Evolutionary conservation across 2,797 vertebrate genomes (phyloP).

Genomic region (Lycodopsis pacificus): DNA sequence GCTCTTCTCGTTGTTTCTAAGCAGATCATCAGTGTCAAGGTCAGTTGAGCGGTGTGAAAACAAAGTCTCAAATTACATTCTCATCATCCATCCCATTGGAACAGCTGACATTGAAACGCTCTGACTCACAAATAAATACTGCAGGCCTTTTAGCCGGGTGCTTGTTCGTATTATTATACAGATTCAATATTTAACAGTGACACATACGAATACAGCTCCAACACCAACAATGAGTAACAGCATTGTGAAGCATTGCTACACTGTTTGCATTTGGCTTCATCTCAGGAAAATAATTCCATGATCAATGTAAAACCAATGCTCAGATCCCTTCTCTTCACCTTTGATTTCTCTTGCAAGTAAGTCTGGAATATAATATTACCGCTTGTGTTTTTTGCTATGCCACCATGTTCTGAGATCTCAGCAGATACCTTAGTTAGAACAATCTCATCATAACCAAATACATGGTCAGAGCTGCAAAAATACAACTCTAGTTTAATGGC

Average conservation of each 20-base stretch:
- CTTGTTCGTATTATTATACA: conserved; percentile 21
- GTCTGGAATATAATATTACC: neutral
- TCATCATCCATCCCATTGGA: conserved; percentile 26
- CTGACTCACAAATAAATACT: conserved; percentile 39
- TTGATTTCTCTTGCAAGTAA: neutral
- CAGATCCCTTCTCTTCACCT: neutral
- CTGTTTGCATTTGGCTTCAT: neutral
- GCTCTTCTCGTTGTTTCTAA: conserved; percentile 18
- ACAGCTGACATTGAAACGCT: conserved; percentile 32
- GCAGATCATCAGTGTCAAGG: conserved; percentile 40
- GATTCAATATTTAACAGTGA: conserved; percentile 22
- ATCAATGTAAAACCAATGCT: neutral
- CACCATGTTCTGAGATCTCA: neutral
- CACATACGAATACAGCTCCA: neutral
- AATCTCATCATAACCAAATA: neutral
- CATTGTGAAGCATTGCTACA: neutral
- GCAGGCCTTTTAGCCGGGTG: conserved; percentile 19
- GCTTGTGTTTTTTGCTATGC: neutral
- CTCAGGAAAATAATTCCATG: neutral
- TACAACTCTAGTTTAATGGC: neutral
- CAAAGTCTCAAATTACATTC: conserved; percentile 18
- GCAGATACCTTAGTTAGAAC: neutral
- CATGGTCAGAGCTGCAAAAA: neutral
- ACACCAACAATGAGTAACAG: conserved; percentile 8
- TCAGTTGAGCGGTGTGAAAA: conserved; percentile 28